These are phyloP conservation scores for Zootermopsis nevadensis DNA, from an alignment of 2,888 invertebrate genomes.

Conservation along the genomic window DNA sequence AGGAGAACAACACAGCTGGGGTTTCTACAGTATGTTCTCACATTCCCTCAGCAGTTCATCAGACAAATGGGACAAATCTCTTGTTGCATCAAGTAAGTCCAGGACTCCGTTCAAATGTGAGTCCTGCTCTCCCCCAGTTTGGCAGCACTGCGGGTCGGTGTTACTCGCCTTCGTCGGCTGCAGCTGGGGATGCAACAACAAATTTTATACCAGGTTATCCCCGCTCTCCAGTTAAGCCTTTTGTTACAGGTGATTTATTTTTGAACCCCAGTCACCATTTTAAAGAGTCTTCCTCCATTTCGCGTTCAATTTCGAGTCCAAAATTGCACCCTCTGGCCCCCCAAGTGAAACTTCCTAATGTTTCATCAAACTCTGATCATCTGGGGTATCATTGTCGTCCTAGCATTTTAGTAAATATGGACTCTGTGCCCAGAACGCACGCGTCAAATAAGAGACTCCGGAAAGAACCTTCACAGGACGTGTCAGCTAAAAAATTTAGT, in stretches of 20 bases:
- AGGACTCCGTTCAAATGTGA: slow-evolving; percentile 4
- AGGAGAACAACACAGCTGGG: slow-evolving; percentile 58
- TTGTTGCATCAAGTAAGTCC: slow-evolving; percentile 25
- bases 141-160: not conserved
- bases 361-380: not conserved
- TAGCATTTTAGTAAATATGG: slow-evolving; percentile 51
- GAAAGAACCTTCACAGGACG: slow-evolving; percentile 62
- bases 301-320: not conserved
- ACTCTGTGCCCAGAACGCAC: slow-evolving; percentile 66
- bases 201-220: not conserved
- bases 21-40: slow-evolving; percentile 50
- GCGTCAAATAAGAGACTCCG: slow-evolving; percentile 67
- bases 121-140: slow-evolving; percentile 34
- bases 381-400: not conserved
- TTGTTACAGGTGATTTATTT: not conserved
- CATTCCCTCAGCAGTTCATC: slow-evolving; percentile 50
- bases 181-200: not conserved
- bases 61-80: slow-evolving; percentile 58
- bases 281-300: not conserved
- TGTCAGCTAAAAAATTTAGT: slow-evolving; percentile 48
- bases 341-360: slow-evolving; percentile 8
- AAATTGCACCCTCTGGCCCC: not conserved
- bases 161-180: not conserved
- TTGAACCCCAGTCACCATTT: not conserved
- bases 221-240: not conserved